A percentile compares a stretch with the other conserved stretches of the same genome.
phyloP scores from a whole-genome alignment of 2,797 vertebrate genomes.

The Clarias pachynema region DNA sequence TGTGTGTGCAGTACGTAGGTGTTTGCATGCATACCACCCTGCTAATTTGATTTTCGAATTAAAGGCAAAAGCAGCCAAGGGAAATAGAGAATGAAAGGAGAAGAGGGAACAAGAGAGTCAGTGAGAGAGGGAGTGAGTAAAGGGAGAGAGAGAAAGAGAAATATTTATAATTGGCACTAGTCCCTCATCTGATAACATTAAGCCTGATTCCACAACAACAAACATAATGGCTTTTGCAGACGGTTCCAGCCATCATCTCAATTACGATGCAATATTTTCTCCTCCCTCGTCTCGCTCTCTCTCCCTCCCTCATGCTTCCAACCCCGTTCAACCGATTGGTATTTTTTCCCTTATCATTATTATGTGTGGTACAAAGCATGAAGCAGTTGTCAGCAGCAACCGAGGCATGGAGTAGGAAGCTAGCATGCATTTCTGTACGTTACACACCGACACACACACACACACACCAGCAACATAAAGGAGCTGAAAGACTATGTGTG shows the following conservation, averaged over 20 bases:
- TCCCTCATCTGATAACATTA: slow-evolving; percentile 58
- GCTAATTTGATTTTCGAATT: slow-evolving; percentile 61
- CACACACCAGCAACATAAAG: not conserved
- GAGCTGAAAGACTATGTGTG: slow-evolving; percentile 31
- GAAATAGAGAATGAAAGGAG: slow-evolving; percentile 36
- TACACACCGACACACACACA: slow-evolving; percentile 40
- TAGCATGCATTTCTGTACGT: slow-evolving; percentile 33
- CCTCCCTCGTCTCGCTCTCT: slow-evolving; percentile 35
- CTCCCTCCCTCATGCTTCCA: slow-evolving; percentile 32
- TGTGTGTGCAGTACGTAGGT: slow-evolving; percentile 22
- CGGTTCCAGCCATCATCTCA: slow-evolving; percentile 47
- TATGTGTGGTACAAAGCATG: slow-evolving; percentile 44
- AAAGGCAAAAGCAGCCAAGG: slow-evolving; percentile 52
- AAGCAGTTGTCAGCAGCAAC: slow-evolving; percentile 54
- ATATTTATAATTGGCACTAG: slow-evolving; percentile 58
- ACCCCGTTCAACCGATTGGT: slow-evolving; percentile 29
- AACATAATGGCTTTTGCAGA: slow-evolving; percentile 53
- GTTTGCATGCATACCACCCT: slow-evolving; percentile 47
- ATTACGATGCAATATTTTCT: slow-evolving; percentile 50
- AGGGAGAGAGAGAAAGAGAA: slow-evolving; percentile 35
- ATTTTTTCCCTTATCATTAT: slow-evolving; percentile 45
- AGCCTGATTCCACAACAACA: slow-evolving; percentile 61
- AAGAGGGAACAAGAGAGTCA: slow-evolving; percentile 39
- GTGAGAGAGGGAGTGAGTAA: slow-evolving; percentile 10
- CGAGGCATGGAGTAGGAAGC: slow-evolving; percentile 37